Conservation (phyloP, 2,888 invertebrate genomes). For the Hyposoter dolosus region DNA sequence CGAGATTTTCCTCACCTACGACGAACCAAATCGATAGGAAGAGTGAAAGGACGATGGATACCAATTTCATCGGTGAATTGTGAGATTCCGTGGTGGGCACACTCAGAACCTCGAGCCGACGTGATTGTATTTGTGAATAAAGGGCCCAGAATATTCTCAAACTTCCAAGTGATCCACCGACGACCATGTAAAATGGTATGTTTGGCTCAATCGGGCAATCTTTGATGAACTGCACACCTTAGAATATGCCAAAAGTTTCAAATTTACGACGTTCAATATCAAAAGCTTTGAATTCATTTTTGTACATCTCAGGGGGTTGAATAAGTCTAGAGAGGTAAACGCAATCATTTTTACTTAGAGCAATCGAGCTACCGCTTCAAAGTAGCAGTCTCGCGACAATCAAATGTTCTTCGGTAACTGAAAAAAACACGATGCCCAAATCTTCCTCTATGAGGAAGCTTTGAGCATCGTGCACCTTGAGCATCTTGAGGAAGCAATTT, state of each 20-base stretch:
- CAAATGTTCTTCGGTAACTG: too few relatives aligned
- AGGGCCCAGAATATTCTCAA: slow-evolving; percentile 87
- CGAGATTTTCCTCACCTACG: slow-evolving; percentile 85
- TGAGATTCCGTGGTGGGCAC: slow-evolving; percentile 80
- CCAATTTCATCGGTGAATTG: slow-evolving; percentile 87
- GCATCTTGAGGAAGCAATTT: too few relatives aligned
- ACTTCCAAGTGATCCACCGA: slow-evolving; percentile 92
- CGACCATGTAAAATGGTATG: slow-evolving; percentile 93
- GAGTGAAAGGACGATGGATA: slow-evolving; percentile 88
- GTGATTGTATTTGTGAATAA: slow-evolving; percentile 81
- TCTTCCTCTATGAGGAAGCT: too few relatives aligned
- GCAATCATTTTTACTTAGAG: too few relatives aligned
- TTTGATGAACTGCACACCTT: slow-evolving; percentile 92
- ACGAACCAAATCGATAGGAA: slow-evolving; percentile 92
- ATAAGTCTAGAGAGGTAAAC: too few relatives aligned
- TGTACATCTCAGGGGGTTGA: too few relatives aligned
- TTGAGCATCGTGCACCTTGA: too few relatives aligned
- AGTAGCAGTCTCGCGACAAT: too few relatives aligned
- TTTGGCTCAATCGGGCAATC: slow-evolving; percentile 92
- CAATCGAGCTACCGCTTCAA: too few relatives aligned
- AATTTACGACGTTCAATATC: neutral
- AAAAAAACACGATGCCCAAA: too few relatives aligned
- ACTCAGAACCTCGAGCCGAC: slow-evolving; percentile 81
- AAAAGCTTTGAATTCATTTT: neutral
- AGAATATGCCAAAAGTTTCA: slow-evolving; percentile 65